Evolutionary conservation across 2,888 invertebrate species (phyloP).

Genomic region (Fragum whitleyi): DNA sequence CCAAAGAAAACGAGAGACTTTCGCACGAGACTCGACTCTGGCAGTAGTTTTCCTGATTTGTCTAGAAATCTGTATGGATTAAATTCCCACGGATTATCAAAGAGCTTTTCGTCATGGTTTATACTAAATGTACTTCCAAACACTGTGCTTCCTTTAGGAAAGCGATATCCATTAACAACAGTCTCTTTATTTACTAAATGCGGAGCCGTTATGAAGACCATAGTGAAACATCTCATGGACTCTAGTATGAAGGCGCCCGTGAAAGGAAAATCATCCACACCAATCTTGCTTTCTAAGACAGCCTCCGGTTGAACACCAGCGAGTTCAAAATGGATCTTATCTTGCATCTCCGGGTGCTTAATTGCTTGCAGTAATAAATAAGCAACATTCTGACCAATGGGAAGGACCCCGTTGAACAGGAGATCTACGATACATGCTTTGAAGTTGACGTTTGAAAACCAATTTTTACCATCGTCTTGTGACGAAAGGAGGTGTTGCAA

Average conservation of each 20-base stretch:
- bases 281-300: not conserved
- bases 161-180: not conserved
- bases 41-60: not conserved
- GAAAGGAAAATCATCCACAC: not conserved
- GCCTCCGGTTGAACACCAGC: not conserved
- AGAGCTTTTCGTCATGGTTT: conserved; percentile 13
- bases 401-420: conserved; percentile 3
- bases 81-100: conserved; percentile 19
- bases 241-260: conserved; percentile 13
- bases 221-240: conserved; percentile 2
- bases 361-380: not conserved
- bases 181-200: conserved; percentile 12
- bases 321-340: conserved; percentile 8
- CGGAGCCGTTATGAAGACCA: not conserved
- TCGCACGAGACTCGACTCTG: not conserved
- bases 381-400: not conserved
- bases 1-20: conserved; percentile 4
- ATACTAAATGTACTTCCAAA: conserved; percentile 11
- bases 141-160: conserved; percentile 21
- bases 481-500: not conserved
- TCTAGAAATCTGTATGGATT: conserved; percentile 5
- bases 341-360: conserved; percentile 12
- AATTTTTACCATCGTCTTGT: not conserved
- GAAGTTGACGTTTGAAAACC: not conserved
- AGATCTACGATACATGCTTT: conserved; percentile 2